A percentile compares a stretch with the other conserved stretches of the same genome.
These are phyloP conservation scores for Erpornis zantholeuca DNA, from an alignment of 2,113 vertebrate species.

Conservation along the genomic window DNA sequence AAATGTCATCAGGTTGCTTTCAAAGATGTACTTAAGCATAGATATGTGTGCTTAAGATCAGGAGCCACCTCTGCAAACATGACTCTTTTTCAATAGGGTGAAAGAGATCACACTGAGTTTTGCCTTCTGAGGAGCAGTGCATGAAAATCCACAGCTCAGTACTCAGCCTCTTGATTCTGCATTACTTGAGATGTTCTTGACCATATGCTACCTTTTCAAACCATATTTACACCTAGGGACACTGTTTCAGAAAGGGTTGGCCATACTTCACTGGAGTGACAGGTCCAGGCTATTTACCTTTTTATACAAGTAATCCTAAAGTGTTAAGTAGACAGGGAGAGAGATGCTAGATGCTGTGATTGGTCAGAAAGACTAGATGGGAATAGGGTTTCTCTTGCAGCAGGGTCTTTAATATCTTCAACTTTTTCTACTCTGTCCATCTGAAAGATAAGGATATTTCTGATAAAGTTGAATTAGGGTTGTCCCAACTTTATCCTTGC, in stretches of 20 bases:
- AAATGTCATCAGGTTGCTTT: background rate
- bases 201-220: background rate
- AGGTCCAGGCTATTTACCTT: background rate
- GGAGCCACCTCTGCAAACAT: background rate
- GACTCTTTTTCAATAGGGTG: background rate
- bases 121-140: background rate
- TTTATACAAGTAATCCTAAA: background rate
- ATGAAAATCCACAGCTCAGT: background rate
- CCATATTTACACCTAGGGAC: background rate
- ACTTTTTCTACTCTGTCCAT: background rate
- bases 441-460: background rate
- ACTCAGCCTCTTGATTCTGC: background rate
- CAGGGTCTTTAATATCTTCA: background rate
- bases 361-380: background rate
- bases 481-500: background rate
- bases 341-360: background rate
- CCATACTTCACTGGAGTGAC: background rate
- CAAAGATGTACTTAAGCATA: background rate
- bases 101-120: background rate
- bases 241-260: background rate
- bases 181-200: background rate
- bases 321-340: background rate
- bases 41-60: background rate
- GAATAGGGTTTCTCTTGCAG: background rate
- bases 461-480: background rate